phyloP scores from a whole-genome alignment of 2,113 vertebrate genomes.

The Mirza zaza region DNA sequence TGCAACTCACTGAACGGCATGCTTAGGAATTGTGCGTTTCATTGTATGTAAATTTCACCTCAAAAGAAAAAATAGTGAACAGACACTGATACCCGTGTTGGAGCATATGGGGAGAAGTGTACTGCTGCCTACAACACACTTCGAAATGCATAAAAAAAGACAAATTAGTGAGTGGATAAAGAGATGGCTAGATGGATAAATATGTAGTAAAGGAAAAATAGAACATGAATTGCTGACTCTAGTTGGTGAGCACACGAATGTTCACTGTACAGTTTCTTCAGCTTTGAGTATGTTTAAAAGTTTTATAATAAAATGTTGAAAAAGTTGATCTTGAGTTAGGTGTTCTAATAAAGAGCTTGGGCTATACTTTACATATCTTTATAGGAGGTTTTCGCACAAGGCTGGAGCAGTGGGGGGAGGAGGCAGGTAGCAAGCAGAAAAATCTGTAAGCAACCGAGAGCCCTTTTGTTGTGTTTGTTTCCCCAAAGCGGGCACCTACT shows the following conservation, averaged over 20 bases:
- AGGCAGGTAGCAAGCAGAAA: not conserved
- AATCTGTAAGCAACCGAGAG: not conserved
- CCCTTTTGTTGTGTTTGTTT: not conserved
- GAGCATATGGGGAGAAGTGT: not conserved
- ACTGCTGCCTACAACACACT: not conserved
- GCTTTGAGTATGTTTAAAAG: not conserved
- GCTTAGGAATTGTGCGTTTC: not conserved
- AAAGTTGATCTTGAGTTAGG: not conserved
- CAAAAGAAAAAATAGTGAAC: not conserved
- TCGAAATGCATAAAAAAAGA: not conserved
- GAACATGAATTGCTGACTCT: not conserved
- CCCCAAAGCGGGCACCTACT: not conserved
- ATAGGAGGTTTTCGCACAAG: not conserved
- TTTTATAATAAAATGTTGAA: not conserved
- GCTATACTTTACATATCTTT: not conserved
- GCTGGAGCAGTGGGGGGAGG: not conserved
- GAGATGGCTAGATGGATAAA: not conserved
- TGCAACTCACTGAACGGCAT: not conserved
- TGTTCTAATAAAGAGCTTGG: not conserved
- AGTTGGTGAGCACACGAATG: not conserved
- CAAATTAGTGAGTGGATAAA: not conserved
- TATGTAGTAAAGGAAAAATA: not conserved
- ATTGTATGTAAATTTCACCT: not conserved
- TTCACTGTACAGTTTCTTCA: not conserved
- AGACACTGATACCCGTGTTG: not conserved